Percentiles rank a stretch among this genome's conserved stretches.
Conservation (phyloP, 23 tunicate species). For the Clavelina lepadiformis region DNA sequence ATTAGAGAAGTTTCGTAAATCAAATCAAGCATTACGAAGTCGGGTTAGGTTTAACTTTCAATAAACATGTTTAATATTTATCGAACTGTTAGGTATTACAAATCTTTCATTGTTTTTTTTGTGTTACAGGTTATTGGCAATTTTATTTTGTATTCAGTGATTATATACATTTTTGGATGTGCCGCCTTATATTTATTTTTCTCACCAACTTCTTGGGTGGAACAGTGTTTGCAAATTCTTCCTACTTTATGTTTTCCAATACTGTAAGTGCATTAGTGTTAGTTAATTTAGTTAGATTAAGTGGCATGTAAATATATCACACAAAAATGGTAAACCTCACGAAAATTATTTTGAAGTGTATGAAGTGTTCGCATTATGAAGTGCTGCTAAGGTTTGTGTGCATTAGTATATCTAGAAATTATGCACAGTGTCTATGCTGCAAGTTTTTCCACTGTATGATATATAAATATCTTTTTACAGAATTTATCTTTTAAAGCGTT, state of each 20-base stretch:
- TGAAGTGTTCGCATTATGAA: too few relatives aligned
- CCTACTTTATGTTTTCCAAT: slow-evolving; percentile 67
- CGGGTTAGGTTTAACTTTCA: slow-evolving; percentile 13
- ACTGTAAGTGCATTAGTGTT: slow-evolving; percentile 47
- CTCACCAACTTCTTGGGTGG: slow-evolving; percentile 27
- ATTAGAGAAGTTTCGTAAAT: slow-evolving; percentile 64
- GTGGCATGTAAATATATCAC: too few relatives aligned
- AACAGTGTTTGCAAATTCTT: slow-evolving; percentile 51
- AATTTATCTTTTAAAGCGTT: slow-evolving; percentile 66
- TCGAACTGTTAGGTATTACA: not conserved
- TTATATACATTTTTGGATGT: slow-evolving; percentile 52
- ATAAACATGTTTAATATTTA: not conserved
- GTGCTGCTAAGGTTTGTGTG: too few relatives aligned
- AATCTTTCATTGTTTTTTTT: not conserved
- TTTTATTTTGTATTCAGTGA: slow-evolving; percentile 58
- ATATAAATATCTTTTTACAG: slow-evolving; percentile 47
- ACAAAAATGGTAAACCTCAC: too few relatives aligned
- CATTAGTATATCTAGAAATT: too few relatives aligned
- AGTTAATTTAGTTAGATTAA: too few relatives aligned
- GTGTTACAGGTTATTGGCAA: slow-evolving; percentile 80
- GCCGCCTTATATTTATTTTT: slow-evolving; percentile 57
- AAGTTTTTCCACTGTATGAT: too few relatives aligned
- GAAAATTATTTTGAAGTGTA: too few relatives aligned
- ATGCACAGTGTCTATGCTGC: too few relatives aligned
- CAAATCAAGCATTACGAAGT: slow-evolving; percentile 58